Base-by-base conservation (phyloP, 2,888 invertebrate genomes). In the Gastracanthus pulcherrimus region DNA sequence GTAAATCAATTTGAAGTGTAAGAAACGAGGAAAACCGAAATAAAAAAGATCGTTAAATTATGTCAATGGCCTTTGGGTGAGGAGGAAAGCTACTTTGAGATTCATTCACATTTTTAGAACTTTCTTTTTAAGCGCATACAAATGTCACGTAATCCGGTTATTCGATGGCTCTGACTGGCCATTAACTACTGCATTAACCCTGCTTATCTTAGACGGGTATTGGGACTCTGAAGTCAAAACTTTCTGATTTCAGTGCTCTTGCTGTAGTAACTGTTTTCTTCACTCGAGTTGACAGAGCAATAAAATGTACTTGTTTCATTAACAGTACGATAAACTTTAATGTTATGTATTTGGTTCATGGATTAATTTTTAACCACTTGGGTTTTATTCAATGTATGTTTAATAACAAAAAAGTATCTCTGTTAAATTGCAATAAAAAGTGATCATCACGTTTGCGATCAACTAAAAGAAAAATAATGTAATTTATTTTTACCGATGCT, bases 21-120 rank as follows among this genome's bases (percentile, higher is more conserved):
- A 60, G 23, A 34, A 60, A 69, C 29, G 69, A 62, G 74, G 23
- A 38, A 69, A 80, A 48, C 31, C 6, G 31, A 67, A 69, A 62
- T 69, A 80, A 80, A 75, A 76, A 58, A 13, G 55, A 60, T 81
- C 81, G 81, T 81, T 66, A 81, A 81, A 81, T 81, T 81, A 81
- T 58, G 66, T 71, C 71, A 41, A 81, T 71, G 71, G 58, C 62
- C 26, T 55, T 55, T 41, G 64, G 38, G 55, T 51, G 41, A 31
- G 26, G 78, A 55, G 72, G 55, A 66, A 78, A 78, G 78, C 55
- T 66, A 58, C 64, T 51, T 80, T 64, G 45, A 58, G 62, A 75
- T 70, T 80, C 80, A 64, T 76, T 74, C 62, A 55, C 51, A 64
- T 62, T 75, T 80, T 70, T 29, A 69, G 16, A 70, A 72, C 60